Evolutionary conservation across 2,888 invertebrate genomes (phyloP), one percentile per base, ranked within the genome.

Genomic region (Watsonalla cultraria): DNA sequence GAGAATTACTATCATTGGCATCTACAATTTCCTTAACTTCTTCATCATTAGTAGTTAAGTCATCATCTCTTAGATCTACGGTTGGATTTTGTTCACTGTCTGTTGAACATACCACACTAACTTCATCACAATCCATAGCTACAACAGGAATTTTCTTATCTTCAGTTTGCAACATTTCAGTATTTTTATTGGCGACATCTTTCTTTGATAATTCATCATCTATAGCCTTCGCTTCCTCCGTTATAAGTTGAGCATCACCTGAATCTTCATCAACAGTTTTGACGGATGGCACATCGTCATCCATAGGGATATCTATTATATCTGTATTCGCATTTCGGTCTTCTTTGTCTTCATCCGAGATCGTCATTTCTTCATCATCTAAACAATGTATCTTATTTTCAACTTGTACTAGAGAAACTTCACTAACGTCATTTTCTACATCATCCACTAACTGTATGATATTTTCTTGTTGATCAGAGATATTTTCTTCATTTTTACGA

Each of bases 11-110:
- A 8, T 42, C 11, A 2, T 42, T 42, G 5, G 11, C 11, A 11
- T 42, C 56, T 45, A 47, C 33, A 37, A 54, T 54, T 45, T 56
- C 51, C n/a, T 54, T 47, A 39, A 35, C 46, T 57, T 63, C 61
- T 46, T 62, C 55, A 52, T 58, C 58, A 49, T 49, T 11, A 14
- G 2, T 49, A 14, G 6, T 37, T 14, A 33, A n/a, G 9, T 48
- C 48, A 8, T 37, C 9, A 13, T 48, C 37, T 9, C 37, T 37
- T 5, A 49, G 42, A 42, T 42, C 42, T 11, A 11, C 42, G 11
- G 42, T 42, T 11, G 11, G 2, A 11, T 39, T 39, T 49, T 49
- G 14, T 9, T 39, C 15, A 49, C 37, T 37, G 14, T 48, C 48
- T 13, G 37, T 37, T 8, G 48, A 37, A 45, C 15, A 35, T 37